phyloP scores from a whole-genome alignment of 2,797 vertebrate genomes.

The Sebastes baramenuke region DNA sequence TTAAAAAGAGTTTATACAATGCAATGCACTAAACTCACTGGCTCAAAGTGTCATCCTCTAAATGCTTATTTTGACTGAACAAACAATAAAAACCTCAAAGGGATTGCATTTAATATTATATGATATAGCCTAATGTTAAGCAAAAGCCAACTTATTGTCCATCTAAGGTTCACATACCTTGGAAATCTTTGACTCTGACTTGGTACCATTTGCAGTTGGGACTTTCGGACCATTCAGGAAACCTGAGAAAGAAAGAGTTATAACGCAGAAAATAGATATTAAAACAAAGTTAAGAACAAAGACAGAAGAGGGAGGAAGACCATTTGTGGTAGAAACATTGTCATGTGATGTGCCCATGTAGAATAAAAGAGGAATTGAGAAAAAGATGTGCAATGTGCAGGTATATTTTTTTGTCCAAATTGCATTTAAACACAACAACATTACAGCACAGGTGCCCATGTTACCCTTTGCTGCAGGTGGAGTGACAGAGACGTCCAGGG shows the following conservation, averaged over 20 bases:
- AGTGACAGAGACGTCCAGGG: slow-evolving; percentile 15
- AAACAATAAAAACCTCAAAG: not conserved
- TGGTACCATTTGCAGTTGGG: slow-evolving; percentile 28
- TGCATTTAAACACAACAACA: not conserved
- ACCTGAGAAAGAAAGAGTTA: slow-evolving; percentile 47
- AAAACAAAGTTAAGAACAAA: not conserved
- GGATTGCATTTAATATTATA: not conserved
- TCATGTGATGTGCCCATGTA: not conserved
- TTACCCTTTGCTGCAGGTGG: slow-evolving; percentile 47
- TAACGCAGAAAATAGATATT: not conserved
- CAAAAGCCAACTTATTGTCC: not conserved
- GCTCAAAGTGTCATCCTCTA: not conserved
- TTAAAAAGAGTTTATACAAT: not conserved
- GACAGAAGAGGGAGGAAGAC: not conserved
- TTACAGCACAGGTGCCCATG: no score
- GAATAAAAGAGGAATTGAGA: not conserved
- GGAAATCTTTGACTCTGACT: slow-evolving; percentile 36
- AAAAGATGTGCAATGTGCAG: not conserved
- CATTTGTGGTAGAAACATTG: not conserved
- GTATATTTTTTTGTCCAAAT: not conserved
- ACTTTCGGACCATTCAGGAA: slow-evolving; percentile 40
- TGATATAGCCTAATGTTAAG: not conserved
- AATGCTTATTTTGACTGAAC: not conserved
- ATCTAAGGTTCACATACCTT: slow-evolving; percentile 67
- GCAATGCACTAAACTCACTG: not conserved